phyloP scores from a whole-genome alignment of 2,888 invertebrate species.

The Sepioteuthis lessoniana region DNA sequence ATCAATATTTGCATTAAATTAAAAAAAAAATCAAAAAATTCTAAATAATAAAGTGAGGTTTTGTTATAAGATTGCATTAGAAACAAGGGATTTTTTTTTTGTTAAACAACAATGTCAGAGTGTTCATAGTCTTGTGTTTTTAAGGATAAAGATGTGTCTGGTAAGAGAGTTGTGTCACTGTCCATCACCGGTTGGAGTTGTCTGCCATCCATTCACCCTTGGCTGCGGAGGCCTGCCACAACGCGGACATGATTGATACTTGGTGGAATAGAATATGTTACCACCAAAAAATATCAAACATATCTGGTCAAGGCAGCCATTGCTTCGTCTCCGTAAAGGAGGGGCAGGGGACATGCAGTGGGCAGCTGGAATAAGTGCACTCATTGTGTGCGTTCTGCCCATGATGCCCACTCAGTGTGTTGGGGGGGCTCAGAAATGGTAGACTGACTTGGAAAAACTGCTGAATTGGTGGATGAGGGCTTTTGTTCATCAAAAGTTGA shows the following conservation, averaged over 20 bases:
- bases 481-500: background rate
- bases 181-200: background rate
- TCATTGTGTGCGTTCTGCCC: background rate
- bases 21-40: too few species aligned
- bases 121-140: too few species aligned
- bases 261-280: constrained; percentile 85
- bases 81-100: too few species aligned
- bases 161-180: constrained; percentile 36
- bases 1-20: too few species aligned
- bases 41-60: too few species aligned
- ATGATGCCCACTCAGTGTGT: background rate
- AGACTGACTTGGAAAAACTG: background rate
- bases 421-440: background rate
- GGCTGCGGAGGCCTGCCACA: constrained; percentile 53
- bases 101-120: too few species aligned
- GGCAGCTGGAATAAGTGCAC: background rate
- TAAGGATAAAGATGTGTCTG: background rate
- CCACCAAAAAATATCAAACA: constrained; percentile 99
- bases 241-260: constrained; percentile 97
- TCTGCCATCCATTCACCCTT: background rate
- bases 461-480: background rate
- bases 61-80: too few species aligned
- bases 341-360: background rate
- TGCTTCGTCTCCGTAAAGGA: background rate
- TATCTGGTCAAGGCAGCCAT: constrained; percentile 86